These are phyloP conservation scores for Sminthurinus signatus DNA, from an alignment of 1,140 invertebrate genomes.

Conservation along the genomic window DNA sequence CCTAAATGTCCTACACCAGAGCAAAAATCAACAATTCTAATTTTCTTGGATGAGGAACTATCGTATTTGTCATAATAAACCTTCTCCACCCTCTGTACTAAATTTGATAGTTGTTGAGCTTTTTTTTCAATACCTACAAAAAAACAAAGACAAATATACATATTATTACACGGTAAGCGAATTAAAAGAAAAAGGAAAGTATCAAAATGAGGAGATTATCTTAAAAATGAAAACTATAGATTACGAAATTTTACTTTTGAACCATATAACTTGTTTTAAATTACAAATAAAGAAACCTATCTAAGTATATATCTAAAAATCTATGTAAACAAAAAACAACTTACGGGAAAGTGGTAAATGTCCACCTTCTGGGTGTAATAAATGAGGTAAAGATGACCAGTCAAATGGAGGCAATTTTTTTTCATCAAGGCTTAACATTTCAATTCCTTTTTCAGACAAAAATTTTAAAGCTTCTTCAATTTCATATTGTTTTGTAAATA, in stretches of 20 bases:
- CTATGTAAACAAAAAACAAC: no score
- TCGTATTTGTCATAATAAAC: conserved; percentile 49
- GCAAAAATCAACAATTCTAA: conserved; percentile 86
- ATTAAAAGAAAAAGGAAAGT: no score
- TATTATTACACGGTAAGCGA: no score
- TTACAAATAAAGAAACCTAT: no score
- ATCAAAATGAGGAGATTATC: no score
- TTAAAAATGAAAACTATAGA: no score
- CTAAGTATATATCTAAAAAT: no score
- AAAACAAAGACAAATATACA: no score
- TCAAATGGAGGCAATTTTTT: conserved; percentile 45
- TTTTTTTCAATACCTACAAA: conserved; percentile 72
- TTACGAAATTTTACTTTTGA: no score
- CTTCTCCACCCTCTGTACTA: conserved; percentile 68
- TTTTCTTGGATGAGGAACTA: conserved; percentile 43
- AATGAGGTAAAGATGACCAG: conserved; percentile 61
- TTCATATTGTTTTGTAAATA: conserved; percentile 67
- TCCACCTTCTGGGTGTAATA: conserved; percentile 69
- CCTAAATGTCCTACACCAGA: conserved; percentile 88
- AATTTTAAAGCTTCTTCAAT: conserved; percentile 56
- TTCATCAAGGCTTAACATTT: conserved; percentile 12
- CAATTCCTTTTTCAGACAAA: conserved; percentile 11
- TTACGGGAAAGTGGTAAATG: conserved; percentile 65
- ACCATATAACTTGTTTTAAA: no score
- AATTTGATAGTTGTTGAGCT: conserved; percentile 80